Base-by-base conservation (phyloP, 2,797 vertebrate genomes). In the Centroberyx gerrardi region DNA sequence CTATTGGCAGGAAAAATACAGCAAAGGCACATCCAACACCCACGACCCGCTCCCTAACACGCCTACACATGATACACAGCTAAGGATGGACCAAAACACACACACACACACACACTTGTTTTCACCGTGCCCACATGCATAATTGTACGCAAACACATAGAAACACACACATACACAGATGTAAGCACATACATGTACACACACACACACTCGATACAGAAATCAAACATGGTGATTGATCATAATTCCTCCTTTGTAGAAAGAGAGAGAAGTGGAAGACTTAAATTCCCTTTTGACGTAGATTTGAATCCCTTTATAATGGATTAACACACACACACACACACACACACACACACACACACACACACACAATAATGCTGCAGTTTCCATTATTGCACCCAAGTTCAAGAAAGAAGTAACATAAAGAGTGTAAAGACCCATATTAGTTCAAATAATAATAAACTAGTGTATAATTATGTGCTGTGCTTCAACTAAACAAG, bases 381-480 rank as follows among this genome's bases (percentile, higher is more conserved):
- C 61, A 56, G 68, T 79, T 85, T 82, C 74, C 59, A 58, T 77
- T 92, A 94, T 94, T 94, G 93, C 93, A 94, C 90, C 91, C 76
- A 77, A 62, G 71, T 86, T 83, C 15, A 79, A 70, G 1, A 72
- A 58, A 42, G 58, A 72, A 76, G 54, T 38, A 72, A 85, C 48
- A 68, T 8, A 72, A 55, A 65, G 2, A 66, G 12, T 8, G 4
- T 62, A 82, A 60, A 62, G 18, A 76, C 36, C 73, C 51, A 36
- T 18, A 15, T 72, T 76, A 81, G 70, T 75, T 40, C 14, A 51
- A 79, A 18, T 40, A 49, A 18, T 40, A 59, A 68, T 7, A 42
- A 76, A 64, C 62, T 70, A 65, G 56, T 59, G 72, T 75, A 60
- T 62, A 56, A 79, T 58, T 55, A 60, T 64, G 67, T 72, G 27